These are phyloP conservation scores for Unio delphinus DNA, from an alignment of 2,888 invertebrate genomes.

Conservation along the genomic window DNA sequence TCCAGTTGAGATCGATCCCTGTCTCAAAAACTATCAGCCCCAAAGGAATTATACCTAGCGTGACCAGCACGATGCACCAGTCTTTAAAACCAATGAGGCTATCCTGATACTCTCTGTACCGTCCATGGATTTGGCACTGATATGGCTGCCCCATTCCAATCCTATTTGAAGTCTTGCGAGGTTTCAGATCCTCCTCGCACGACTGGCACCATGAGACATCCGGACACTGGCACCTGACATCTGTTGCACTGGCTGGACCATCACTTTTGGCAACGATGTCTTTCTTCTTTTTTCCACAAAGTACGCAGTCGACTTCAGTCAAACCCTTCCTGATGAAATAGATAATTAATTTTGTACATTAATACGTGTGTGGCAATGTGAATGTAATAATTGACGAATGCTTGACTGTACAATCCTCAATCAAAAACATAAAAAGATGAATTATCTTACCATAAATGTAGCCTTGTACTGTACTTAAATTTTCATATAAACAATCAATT, in stretches of 20 bases:
- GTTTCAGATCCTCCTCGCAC: constrained; percentile 56
- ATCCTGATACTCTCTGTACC: constrained; percentile 62
- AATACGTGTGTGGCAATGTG: not conserved
- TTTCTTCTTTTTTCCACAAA: constrained; percentile 56
- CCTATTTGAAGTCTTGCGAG: constrained; percentile 12
- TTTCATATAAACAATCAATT: too few relatives aligned
- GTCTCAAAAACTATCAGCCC: constrained; percentile 63
- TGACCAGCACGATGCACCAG: constrained; percentile 67
- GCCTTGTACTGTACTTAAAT: too few relatives aligned
- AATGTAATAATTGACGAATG: too few relatives aligned
- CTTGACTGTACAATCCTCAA: too few relatives aligned
- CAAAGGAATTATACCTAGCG: constrained; percentile 64
- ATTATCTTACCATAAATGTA: too few relatives aligned
- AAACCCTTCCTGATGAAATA: constrained; percentile 44
- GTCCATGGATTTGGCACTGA: constrained; percentile 62
- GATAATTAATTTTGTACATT: not conserved
- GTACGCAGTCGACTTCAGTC: constrained; percentile 55
- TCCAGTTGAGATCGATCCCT: constrained; percentile 68
- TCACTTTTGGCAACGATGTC: constrained; percentile 38
- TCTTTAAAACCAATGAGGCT: constrained; percentile 64
- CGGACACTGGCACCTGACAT: constrained; percentile 53
- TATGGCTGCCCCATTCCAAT: constrained; percentile 18
- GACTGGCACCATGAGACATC: constrained; percentile 57
- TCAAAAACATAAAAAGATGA: too few relatives aligned
- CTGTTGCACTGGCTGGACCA: constrained; percentile 21